These are phyloP conservation scores for Stercorarius parasiticus DNA, from an alignment of 2,113 vertebrate genomes.

Conservation along the genomic window DNA sequence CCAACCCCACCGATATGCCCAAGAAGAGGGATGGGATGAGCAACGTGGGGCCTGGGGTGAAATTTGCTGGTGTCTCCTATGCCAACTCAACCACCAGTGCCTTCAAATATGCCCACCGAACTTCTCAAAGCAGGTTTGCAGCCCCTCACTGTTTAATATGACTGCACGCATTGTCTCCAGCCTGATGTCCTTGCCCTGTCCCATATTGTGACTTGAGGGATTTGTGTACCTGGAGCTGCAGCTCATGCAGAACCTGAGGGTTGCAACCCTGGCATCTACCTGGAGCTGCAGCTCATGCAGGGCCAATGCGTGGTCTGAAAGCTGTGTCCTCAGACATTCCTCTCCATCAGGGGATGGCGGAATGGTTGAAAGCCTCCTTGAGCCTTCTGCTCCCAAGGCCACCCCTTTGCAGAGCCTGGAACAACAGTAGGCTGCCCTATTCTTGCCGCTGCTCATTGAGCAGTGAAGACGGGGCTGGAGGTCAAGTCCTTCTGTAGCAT, in stretches of 20 bases:
- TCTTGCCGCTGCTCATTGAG: too few relatives aligned
- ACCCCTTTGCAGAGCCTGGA: neutral
- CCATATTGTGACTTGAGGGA: rapidly evolving
- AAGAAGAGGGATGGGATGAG: neutral
- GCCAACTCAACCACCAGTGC: too few relatives aligned
- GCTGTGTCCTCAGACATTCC: too few relatives aligned
- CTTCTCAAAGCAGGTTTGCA: neutral
- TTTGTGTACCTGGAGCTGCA: neutral
- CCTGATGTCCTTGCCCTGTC: neutral
- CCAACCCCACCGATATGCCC: neutral
- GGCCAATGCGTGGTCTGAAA: rapidly evolving
- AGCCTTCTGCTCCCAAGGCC: neutral
- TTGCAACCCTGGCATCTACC: neutral
- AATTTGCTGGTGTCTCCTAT: too few relatives aligned
- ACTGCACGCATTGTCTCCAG: rapidly evolving
- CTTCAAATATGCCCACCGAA: rapidly evolving
- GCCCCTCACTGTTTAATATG: neutral
- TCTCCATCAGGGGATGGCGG: too few relatives aligned
- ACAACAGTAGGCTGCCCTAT: rapidly evolving
- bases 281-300: neutral
- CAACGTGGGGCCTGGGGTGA: neutral
- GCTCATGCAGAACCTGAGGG: neutral
- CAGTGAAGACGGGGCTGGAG: neutral
- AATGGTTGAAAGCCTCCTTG: neutral
- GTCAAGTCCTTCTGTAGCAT: neutral